Evolutionary conservation across 2,797 vertebrate genomes (phyloP).

Genomic region (Sebastes elongatus): DNA sequence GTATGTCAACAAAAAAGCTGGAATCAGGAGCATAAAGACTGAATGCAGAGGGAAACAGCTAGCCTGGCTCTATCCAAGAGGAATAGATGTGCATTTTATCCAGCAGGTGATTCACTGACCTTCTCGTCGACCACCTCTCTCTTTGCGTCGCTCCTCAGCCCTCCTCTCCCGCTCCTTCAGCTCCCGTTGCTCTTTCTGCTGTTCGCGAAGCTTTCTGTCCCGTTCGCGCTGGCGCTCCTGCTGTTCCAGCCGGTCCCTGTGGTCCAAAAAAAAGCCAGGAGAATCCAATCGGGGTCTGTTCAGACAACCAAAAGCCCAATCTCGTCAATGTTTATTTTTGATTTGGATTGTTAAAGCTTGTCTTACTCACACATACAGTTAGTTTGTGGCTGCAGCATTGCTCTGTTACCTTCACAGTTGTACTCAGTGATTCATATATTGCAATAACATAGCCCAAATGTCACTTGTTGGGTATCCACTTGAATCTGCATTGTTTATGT

Average conservation of each 20-base stretch:
- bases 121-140: constrained; percentile 90
- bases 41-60: neutral
- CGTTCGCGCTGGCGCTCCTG: constrained; percentile 92
- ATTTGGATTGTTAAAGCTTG: neutral
- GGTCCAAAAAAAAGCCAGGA: constrained; percentile 62
- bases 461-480: neutral
- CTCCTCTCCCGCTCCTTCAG: constrained; percentile 92
- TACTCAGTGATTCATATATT: neutral
- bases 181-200: constrained; percentile 94
- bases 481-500: neutral
- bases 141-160: constrained; percentile 92
- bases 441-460: neutral
- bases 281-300: constrained; percentile 66
- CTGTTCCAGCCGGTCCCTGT: constrained; percentile 96
- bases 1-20: neutral
- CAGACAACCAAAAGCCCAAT: constrained; percentile 65
- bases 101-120: constrained; percentile 73
- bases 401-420: neutral
- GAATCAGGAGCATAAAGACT: neutral
- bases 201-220: constrained; percentile 92
- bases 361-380: constrained; percentile 11
- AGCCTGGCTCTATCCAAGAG: neutral
- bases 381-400: neutral
- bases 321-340: constrained; percentile 44
- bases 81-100: neutral